phyloP scores from a whole-genome alignment of 2,797 vertebrate genomes.

The Smutsia temminckii region DNA sequence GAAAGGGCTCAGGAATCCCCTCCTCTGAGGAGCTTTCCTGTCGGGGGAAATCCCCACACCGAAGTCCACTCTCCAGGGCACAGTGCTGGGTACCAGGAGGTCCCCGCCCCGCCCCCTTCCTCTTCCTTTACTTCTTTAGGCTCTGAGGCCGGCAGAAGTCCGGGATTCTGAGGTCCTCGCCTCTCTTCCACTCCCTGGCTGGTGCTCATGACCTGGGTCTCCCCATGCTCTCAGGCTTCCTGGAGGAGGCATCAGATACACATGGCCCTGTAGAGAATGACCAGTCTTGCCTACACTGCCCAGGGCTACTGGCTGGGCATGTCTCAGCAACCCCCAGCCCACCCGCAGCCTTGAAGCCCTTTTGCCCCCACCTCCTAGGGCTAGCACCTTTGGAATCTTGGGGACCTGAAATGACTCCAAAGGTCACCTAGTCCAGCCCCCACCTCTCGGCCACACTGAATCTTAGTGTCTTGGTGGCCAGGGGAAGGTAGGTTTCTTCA shows the following conservation, averaged over 20 bases:
- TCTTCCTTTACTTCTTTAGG: neutral
- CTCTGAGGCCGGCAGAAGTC: neutral
- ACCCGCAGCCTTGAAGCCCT: neutral
- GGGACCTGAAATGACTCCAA: neutral
- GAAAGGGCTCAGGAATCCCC: constrained; percentile 63
- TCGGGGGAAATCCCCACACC: constrained; percentile 64
- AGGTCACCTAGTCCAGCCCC: neutral
- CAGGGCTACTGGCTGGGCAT: neutral
- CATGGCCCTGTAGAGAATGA: neutral
- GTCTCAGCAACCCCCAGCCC: neutral
- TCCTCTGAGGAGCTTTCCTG: constrained; percentile 62
- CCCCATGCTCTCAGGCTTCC: neutral
- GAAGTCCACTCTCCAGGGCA: neutral
- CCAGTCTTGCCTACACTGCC: neutral
- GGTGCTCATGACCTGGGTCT: neutral
- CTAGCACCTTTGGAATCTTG: neutral
- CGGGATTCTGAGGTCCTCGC: neutral
- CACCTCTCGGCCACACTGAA: neutral
- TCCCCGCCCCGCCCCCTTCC: neutral
- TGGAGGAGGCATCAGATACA: neutral
- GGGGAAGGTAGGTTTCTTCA: neutral
- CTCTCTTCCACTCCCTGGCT: neutral
- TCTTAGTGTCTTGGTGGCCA: neutral
- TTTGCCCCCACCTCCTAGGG: neutral
- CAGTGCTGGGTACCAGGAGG: neutral